Percentiles rank a stretch among this genome's conserved stretches.
Evolutionary conservation across 2,888 invertebrate genomes (phyloP).

Genomic region (Oligia fasciuncula): DNA sequence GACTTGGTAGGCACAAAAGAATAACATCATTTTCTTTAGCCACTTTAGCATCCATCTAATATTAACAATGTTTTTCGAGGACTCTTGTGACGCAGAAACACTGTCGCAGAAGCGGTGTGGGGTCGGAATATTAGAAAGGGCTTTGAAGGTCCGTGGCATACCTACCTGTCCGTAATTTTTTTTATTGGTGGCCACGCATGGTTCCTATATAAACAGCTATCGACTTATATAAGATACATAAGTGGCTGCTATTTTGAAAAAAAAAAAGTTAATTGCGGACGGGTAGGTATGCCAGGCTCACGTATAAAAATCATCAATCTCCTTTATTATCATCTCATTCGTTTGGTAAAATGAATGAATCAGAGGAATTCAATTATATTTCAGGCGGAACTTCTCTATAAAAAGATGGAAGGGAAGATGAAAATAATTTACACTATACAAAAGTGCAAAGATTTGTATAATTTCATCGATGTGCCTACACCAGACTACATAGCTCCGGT

Average conservation of each 20-base stretch:
- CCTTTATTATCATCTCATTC: neutral
- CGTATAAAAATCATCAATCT: neutral
- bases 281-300: neutral
- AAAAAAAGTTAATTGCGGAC: neutral
- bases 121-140: neutral
- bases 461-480: constrained; percentile 85
- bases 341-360: neutral
- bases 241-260: neutral
- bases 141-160: neutral
- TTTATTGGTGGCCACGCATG: neutral
- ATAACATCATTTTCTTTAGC: neutral
- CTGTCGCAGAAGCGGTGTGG: neutral
- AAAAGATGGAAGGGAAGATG: constrained; percentile 91
- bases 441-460: constrained; percentile 84
- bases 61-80: neutral
- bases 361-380: constrained; percentile 28
- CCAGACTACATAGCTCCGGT: constrained; percentile 82
- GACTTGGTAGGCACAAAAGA: neutral
- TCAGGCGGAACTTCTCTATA: constrained; percentile 87
- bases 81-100: neutral
- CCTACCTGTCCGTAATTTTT: neutral
- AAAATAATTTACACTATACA: constrained; percentile 89
- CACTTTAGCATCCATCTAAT: no score
- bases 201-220: neutral
- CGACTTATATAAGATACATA: neutral